These are phyloP conservation scores for Crepidodera aurea DNA, from an alignment of 2,888 invertebrate genomes.

Conservation along the genomic window DNA sequence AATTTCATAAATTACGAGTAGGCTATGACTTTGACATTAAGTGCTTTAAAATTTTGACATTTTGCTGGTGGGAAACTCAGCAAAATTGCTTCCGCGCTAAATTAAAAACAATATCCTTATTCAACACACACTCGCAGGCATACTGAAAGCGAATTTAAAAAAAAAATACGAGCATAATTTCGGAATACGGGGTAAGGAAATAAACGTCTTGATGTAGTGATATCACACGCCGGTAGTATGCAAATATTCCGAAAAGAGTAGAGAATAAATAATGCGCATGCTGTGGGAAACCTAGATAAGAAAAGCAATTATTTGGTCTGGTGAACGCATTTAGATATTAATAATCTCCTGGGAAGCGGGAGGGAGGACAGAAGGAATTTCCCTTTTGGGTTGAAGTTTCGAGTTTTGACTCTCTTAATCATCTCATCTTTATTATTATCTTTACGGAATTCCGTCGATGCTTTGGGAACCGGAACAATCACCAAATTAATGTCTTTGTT, in stretches of 20 bases:
- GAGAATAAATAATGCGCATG: constrained; percentile 30
- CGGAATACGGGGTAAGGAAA: background rate
- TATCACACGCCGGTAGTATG: constrained; percentile 20
- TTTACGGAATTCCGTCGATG: constrained; percentile 12
- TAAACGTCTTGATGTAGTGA: constrained; percentile 1
- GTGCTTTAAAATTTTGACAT: too few species aligned
- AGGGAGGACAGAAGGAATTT: background rate
- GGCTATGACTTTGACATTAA: too few species aligned
- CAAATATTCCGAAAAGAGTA: constrained; percentile 27
- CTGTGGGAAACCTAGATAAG: constrained; percentile 41
- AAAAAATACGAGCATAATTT: background rate
- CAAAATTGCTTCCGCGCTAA: background rate
- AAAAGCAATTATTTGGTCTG: constrained; percentile 46
- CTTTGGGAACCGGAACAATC: background rate
- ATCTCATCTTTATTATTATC: constrained; percentile 34
- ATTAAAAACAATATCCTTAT: background rate
- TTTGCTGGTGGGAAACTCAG: too few species aligned
- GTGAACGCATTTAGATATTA: constrained; percentile 42
- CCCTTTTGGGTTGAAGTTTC: constrained; percentile 15
- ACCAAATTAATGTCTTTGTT: background rate
- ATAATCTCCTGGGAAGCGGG: constrained; percentile 30
- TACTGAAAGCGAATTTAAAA: background rate
- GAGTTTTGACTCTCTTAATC: constrained; percentile 36
- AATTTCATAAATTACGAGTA: too few species aligned
- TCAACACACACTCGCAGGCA: background rate